Evolutionary conservation across 2,888 invertebrate species (phyloP).

Genomic region (Drosophila peninsularis): DNA sequence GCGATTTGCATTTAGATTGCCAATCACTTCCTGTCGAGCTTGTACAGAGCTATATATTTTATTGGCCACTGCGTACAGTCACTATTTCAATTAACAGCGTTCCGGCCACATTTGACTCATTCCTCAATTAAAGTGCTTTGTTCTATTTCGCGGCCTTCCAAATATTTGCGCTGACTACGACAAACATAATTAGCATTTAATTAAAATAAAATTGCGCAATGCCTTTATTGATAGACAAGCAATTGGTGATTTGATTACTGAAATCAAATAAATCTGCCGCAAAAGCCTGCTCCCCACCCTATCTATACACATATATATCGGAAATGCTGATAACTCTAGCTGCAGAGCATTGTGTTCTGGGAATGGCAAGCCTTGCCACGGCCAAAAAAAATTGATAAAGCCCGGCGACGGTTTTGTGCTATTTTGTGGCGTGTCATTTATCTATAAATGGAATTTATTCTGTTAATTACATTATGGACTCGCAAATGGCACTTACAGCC

Average conservation of each 20-base stretch:
- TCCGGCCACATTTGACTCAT: constrained; percentile 17
- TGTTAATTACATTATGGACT: constrained; percentile 66
- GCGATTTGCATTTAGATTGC: constrained; percentile 78
- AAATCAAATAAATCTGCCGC: constrained; percentile 73
- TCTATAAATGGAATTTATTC: constrained; percentile 51
- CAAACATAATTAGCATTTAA: constrained; percentile 79
- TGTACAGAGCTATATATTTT: constrained; percentile 24
- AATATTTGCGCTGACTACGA: constrained; percentile 65
- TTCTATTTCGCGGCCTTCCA: constrained; percentile 31
- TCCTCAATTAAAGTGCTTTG: neutral
- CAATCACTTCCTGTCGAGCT: constrained; percentile 17
- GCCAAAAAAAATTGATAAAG: constrained; percentile 25
- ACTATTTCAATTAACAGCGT: constrained; percentile 47
- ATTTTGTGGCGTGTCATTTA: constrained; percentile 29
- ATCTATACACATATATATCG: constrained; percentile 9
- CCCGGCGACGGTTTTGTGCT: constrained; percentile 17
- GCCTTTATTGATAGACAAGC: constrained; percentile 58
- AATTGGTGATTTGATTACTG: constrained; percentile 74
- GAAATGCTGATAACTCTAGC: constrained; percentile 32
- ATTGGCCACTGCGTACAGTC: constrained; percentile 9
- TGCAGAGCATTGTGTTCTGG: constrained; percentile 4
- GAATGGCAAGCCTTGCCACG: neutral
- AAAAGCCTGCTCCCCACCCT: constrained; percentile 19
- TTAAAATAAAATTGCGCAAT: constrained; percentile 73
- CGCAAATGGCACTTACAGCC: constrained; percentile 45